Conservation (phyloP, 2,113 vertebrate genomes). For the Galemys pyrenaicus region DNA sequence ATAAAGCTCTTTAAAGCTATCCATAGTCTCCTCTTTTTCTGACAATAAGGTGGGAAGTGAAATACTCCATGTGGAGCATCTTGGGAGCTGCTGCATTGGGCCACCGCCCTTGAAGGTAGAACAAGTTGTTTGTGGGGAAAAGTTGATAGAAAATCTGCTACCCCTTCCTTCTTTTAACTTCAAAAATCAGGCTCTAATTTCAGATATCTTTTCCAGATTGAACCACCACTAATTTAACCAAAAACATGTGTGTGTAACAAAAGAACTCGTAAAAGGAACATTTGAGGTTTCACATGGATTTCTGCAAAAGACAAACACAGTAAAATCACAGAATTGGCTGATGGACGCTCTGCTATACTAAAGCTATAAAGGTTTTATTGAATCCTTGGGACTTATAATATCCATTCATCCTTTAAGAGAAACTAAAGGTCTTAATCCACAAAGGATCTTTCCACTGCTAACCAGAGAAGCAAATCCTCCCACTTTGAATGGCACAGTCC, state of each 20-base stretch:
- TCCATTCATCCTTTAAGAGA: slow-evolving; percentile 82
- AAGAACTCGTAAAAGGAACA: slow-evolving; percentile 83
- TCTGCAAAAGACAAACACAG: slow-evolving; percentile 83
- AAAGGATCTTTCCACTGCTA: slow-evolving; percentile 63
- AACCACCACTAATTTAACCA: slow-evolving; percentile 81
- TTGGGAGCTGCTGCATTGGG: background rate
- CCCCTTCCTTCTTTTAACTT: slow-evolving; percentile 53
- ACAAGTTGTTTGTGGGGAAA: slow-evolving; percentile 54
- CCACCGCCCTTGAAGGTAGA: slow-evolving; percentile 54
- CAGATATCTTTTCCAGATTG: slow-evolving; percentile 85
- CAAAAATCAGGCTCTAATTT: slow-evolving; percentile 81
- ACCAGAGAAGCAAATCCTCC: slow-evolving; percentile 71
- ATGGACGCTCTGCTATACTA: slow-evolving; percentile 73
- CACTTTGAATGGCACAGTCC: slow-evolving; percentile 29
- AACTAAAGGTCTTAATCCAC: slow-evolving; percentile 77
- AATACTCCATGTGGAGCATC: background rate
- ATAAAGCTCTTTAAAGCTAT: background rate
- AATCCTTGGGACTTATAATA: slow-evolving; percentile 77
- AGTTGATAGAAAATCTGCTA: slow-evolving; percentile 73
- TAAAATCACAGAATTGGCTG: slow-evolving; percentile 80
- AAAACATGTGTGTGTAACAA: slow-evolving; percentile 82
- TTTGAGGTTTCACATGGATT: slow-evolving; percentile 82
- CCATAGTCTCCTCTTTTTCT: slow-evolving; percentile 4
- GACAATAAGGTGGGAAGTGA: background rate
- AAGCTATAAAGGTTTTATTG: slow-evolving; percentile 81